These are phyloP conservation scores for Tadarida brasiliensis DNA, from an alignment of 2,797 vertebrate genomes.

Conservation along the genomic window DNA sequence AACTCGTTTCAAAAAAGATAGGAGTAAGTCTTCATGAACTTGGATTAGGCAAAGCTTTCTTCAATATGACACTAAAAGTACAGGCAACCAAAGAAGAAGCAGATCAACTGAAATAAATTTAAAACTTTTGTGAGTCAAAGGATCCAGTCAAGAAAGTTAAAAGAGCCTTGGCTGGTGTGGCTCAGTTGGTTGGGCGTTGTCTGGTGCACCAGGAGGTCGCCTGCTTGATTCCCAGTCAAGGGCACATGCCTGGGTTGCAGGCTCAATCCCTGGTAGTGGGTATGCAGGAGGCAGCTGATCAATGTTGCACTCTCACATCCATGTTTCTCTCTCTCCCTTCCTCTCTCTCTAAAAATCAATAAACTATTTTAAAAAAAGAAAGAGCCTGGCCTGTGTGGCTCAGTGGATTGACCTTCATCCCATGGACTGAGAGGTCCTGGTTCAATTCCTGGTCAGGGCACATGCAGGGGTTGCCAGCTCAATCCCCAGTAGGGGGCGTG, in stretches of 20 bases:
- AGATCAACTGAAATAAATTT: neutral
- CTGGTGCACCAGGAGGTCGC: neutral
- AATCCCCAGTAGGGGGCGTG: neutral
- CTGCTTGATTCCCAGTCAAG: neutral
- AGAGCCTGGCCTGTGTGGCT: too few relatives aligned
- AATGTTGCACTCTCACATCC: neutral
- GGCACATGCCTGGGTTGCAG: neutral
- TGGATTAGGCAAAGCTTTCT: neutral
- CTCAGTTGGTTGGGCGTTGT: neutral
- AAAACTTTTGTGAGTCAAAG: neutral
- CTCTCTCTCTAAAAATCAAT: neutral
- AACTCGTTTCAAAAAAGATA: neutral
- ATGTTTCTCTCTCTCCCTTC: neutral
- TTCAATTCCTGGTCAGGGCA: neutral
- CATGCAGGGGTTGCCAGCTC: neutral
- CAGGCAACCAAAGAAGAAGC: neutral
- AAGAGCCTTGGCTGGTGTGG: neutral
- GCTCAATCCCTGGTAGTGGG: neutral
- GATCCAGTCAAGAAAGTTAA: neutral
- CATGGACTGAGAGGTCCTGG: too few relatives aligned
- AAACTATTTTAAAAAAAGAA: neutral
- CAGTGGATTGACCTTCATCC: too few relatives aligned
- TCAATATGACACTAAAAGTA: neutral
- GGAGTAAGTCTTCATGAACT: neutral
- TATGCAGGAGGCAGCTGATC: neutral